phyloP scores from a whole-genome alignment of 2,797 vertebrate species.

The Chrysocyon brachyurus region DNA sequence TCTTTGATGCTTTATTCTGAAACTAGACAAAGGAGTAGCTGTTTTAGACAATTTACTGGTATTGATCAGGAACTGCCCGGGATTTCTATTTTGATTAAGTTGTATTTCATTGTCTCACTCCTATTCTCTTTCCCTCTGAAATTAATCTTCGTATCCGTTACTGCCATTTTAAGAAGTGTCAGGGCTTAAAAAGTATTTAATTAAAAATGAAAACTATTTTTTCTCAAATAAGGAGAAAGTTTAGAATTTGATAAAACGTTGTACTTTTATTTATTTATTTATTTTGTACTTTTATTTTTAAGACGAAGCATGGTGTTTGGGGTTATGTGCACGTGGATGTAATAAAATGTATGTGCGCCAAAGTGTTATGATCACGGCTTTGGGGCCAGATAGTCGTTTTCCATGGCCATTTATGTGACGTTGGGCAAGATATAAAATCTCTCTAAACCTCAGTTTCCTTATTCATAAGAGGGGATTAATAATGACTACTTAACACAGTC shows the following conservation, averaged over 20 bases:
- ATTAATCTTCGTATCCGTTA: constrained; percentile 47
- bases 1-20: constrained; percentile 30
- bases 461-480: background rate
- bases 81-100: constrained; percentile 47
- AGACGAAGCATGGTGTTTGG: background rate
- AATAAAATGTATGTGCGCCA: background rate
- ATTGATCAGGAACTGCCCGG: background rate
- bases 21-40: constrained; percentile 3
- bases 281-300: background rate
- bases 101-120: constrained; percentile 26
- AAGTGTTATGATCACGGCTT: background rate
- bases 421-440: background rate
- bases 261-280: background rate
- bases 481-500: background rate
- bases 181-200: background rate
- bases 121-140: constrained; percentile 30
- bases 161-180: constrained; percentile 51
- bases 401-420: background rate
- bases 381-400: background rate
- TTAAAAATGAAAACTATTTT: background rate
- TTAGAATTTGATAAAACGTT: constrained; percentile 14
- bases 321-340: background rate
- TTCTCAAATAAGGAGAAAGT: constrained; percentile 45
- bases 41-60: constrained; percentile 17
- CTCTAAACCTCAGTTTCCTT: background rate